phyloP scores from a whole-genome alignment of 2,888 invertebrate genomes.

The Ganaspis brasiliensis region DNA sequence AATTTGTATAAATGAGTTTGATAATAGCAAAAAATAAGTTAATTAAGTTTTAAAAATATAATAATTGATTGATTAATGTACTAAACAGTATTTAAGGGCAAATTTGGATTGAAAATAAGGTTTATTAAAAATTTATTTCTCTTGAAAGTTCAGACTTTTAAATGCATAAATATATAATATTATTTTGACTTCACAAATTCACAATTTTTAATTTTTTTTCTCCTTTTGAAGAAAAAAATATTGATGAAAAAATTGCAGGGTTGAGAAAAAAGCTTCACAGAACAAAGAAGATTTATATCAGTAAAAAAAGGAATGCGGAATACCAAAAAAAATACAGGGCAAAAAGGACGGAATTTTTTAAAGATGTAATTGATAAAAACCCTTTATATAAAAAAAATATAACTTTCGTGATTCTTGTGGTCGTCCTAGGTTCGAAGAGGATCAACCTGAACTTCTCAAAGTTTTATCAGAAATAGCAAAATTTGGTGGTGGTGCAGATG shows the following conservation, averaged over 20 bases:
- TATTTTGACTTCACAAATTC: no score
- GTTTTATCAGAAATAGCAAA: conserved; percentile 68
- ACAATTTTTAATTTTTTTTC: no score
- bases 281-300: neutral
- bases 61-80: no score
- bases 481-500: conserved; percentile 49
- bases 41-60: no score
- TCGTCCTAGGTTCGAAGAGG: conserved; percentile 63
- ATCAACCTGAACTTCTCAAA: conserved; percentile 66
- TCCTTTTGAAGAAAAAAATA: no score
- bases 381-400: conserved; percentile 25
- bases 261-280: neutral
- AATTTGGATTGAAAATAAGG: no score
- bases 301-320: conserved; percentile 39
- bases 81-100: no score
- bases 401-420: conserved; percentile 51
- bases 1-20: no score
- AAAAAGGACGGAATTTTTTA: neutral
- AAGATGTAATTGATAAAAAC: conserved; percentile 9
- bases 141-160: no score
- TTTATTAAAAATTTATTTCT: no score
- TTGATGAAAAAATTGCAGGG: neutral
- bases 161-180: no score
- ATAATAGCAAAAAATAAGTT: no score
- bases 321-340: conserved; percentile 37